Conservation (phyloP, 92 coral and sea anemone species). For the Diadumene lineata region DNA sequence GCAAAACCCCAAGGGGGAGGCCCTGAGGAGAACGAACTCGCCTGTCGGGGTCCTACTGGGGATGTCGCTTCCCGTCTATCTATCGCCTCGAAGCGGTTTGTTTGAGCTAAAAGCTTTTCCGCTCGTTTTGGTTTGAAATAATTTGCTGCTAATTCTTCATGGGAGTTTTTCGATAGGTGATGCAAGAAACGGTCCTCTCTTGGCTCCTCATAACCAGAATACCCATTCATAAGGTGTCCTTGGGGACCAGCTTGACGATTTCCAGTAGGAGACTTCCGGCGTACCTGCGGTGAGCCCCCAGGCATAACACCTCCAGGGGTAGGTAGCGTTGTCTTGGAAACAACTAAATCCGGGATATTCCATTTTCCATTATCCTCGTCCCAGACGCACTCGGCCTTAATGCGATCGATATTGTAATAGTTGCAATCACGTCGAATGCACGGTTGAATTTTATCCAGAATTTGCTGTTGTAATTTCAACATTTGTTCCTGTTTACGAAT, state of each 20-base stretch:
- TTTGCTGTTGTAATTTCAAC: slow-evolving; percentile 83
- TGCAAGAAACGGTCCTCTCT: slow-evolving; percentile 82
- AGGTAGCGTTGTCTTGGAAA: slow-evolving; percentile 89
- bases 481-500: slow-evolving; percentile 89
- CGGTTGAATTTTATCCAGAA: slow-evolving; percentile 93
- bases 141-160: slow-evolving; percentile 71
- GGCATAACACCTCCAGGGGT: slow-evolving; percentile 63
- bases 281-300: slow-evolving; percentile 66
- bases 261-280: slow-evolving; percentile 70
- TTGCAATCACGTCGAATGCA: slow-evolving; percentile 95
- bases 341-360: slow-evolving; percentile 81
- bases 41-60: slow-evolving; percentile 47
- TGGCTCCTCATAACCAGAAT: slow-evolving; percentile 64
- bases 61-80: slow-evolving; percentile 57
- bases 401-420: slow-evolving; percentile 80
- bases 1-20: slow-evolving; percentile 42
- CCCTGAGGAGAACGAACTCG: slow-evolving; percentile 9
- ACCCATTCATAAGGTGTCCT: slow-evolving; percentile 76
- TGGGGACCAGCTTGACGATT: slow-evolving; percentile 71
- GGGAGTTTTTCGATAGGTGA: slow-evolving; percentile 68
- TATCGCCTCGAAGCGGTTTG: slow-evolving; percentile 55
- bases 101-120: slow-evolving; percentile 73
- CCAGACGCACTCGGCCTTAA: slow-evolving; percentile 83
- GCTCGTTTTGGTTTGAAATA: slow-evolving; percentile 97
- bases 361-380: slow-evolving; percentile 81